Evolutionary conservation across 2,113 vertebrate species (phyloP), one percentile per base, ranked within the genome.

Genomic region (Kryptolebias marmoratus): DNA sequence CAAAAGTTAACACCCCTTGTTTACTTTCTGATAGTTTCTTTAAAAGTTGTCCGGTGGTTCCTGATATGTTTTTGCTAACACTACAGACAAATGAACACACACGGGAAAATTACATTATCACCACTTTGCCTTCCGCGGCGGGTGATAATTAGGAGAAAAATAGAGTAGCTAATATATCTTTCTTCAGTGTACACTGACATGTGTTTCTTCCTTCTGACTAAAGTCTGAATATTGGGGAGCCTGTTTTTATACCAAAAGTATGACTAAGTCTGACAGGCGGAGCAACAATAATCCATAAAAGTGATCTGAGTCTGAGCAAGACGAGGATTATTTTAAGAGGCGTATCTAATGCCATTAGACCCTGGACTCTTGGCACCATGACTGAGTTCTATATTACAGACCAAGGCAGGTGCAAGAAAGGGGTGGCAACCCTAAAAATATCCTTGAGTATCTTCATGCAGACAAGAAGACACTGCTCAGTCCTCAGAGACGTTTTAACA

Each of bases 361-460:
- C 90, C 91, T 90, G 85, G 83, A 85, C 87, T 92, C 91, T 93
- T 94, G 89, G 52, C 90, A 81, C 84, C 86, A 85, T 79, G 92
- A 91, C 86, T 83, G 79, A 89, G 80, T 77, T 90, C 91, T 82
- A 93, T 90, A 92, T 95, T 96, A 97, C 80, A 93, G 94, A 94
- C 91, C 83, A 92, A 64, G 89, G 92, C 96, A 97, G 97, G 95
- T 98, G 96, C 90, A 84, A 48, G 89, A 85, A 90, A 86, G 90
- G 89, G 89, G 92, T 91, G 90, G 79, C 79, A 52, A 32, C 56
- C 56, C 95, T 96, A 97, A 95, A 97, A 95, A 97, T 97, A 97
- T 77, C 39, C 81, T 88, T 88, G 93, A 94, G 92, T 86, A 92
- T 89, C 89, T 90, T 71, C 49, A 79, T 28, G 80, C 69, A 0